These are phyloP conservation scores for Azemiops feae DNA, from an alignment of 2,113 vertebrate species.

Conservation along the genomic window DNA sequence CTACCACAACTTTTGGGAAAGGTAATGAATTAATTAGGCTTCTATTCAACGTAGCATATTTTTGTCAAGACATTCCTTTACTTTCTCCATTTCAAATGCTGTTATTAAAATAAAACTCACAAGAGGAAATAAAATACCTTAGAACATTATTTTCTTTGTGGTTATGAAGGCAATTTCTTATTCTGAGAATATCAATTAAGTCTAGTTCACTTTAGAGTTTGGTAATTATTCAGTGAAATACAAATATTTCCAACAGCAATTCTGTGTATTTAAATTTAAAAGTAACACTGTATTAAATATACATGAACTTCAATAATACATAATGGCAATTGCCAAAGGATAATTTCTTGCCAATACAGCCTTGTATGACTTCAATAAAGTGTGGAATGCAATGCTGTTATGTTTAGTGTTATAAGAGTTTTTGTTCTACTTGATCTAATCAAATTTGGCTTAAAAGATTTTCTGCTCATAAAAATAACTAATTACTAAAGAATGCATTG, in stretches of 20 bases:
- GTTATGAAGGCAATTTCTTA: not conserved
- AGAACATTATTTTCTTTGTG: not conserved
- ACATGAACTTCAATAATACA: conserved; percentile 37
- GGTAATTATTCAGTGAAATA: conserved; percentile 12
- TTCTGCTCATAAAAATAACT: conserved; percentile 37
- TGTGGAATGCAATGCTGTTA: conserved; percentile 20
- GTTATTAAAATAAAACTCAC: conserved; percentile 25
- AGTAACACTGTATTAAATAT: conserved; percentile 20
- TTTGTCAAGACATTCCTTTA: not conserved
- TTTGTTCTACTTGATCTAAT: conserved; percentile 37
- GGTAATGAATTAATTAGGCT: not conserved
- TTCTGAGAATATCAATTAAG: conserved; percentile 21
- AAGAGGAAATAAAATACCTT: not conserved
- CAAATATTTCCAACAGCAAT: not conserved
- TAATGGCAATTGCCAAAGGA: conserved; percentile 29
- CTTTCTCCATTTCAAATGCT: not conserved
- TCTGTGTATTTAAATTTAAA: conserved; percentile 26
- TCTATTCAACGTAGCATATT: not conserved
- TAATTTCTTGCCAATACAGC: conserved; percentile 34
- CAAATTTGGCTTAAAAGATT: conserved; percentile 42
- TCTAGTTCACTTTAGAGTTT: conserved; percentile 3
- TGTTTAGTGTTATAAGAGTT: conserved; percentile 54
- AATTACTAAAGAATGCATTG: conserved; percentile 38
- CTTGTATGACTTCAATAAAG: conserved; percentile 56
- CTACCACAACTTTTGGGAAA: not conserved